Evolutionary conservation across 2,113 vertebrate species (phyloP).

Genomic region (Ivindomyrus marchei): DNA sequence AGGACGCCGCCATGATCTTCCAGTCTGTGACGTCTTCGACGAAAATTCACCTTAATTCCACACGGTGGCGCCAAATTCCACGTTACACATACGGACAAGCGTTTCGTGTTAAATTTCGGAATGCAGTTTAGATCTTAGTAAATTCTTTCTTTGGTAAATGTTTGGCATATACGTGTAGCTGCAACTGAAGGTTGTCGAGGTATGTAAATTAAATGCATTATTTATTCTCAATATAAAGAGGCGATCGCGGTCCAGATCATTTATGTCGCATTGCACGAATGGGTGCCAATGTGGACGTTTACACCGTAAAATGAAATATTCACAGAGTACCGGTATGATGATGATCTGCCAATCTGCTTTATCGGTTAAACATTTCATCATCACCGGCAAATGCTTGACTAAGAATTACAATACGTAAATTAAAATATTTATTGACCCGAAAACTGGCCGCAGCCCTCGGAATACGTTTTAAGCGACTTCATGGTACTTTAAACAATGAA

Average conservation of each 20-base stretch:
- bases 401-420: not conserved
- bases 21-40: conserved; percentile 11
- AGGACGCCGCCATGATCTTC: conserved; percentile 48
- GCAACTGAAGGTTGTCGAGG: not conserved
- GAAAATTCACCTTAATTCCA: conserved; percentile 19
- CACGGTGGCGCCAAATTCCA: conserved; percentile 18
- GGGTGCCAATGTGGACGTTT: not conserved
- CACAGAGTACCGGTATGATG: not conserved
- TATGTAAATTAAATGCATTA: not conserved
- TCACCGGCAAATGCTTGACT: not conserved
- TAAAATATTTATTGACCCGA: not conserved
- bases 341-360: not conserved
- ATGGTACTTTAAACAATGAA: not conserved
- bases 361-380: not conserved
- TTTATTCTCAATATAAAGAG: not conserved
- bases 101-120: not conserved
- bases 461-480: not conserved
- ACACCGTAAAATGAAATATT: not conserved
- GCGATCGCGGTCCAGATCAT: not conserved
- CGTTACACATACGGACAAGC: not conserved
- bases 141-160: not conserved
- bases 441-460: not conserved
- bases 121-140: not conserved
- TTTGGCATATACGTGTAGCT: not conserved
- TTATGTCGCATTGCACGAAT: not conserved